A percentile compares a stretch with the other conserved stretches of the same genome.
These are phyloP conservation scores for Zaprionus nigranus DNA, from an alignment of 1,140 invertebrate genomes.

Conservation along the genomic window DNA sequence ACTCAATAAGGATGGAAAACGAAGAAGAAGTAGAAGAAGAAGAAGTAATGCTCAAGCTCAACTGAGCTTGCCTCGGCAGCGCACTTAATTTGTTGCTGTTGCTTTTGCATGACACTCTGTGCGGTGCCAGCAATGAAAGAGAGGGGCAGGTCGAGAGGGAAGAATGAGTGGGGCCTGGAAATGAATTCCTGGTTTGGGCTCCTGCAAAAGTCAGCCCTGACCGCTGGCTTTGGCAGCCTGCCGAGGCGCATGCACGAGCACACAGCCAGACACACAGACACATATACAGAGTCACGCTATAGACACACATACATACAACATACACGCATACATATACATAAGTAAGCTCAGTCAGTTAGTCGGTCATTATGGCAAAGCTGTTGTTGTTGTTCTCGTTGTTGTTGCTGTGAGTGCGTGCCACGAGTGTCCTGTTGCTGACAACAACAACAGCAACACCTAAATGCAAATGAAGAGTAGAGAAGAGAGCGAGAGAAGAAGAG, in stretches of 20 bases:
- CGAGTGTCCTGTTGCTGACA: conserved; percentile 69
- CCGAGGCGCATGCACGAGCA: conserved; percentile 69
- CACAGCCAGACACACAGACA: conserved; percentile 45
- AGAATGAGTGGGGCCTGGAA: background rate
- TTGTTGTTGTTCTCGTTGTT: conserved; percentile 10
- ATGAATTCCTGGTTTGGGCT: conserved; percentile 42
- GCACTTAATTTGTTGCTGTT: conserved; percentile 71
- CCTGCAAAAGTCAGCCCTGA: conserved; percentile 76
- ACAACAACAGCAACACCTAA: conserved; percentile 32
- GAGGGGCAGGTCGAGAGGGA: background rate
- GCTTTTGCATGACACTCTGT: conserved; percentile 33
- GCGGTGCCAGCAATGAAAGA: background rate
- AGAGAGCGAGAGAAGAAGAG: conserved; percentile 1
- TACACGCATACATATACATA: conserved; percentile 44
- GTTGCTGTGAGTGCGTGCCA: conserved; percentile 41
- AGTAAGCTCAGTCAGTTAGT: conserved; percentile 68
- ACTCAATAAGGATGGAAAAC: conserved; percentile 72
- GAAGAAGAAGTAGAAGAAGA: conserved; percentile 55
- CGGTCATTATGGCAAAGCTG: conserved; percentile 68
- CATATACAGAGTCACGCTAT: conserved; percentile 20
- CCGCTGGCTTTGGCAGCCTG: conserved; percentile 54
- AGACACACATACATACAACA: conserved; percentile 22
- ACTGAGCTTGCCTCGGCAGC: conserved; percentile 39
- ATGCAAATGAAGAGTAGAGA: conserved; percentile 27
- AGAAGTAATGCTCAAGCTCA: conserved; percentile 38